Conservation (phyloP, 2,113 vertebrate genomes). For the Cynocephalus volans region DNA sequence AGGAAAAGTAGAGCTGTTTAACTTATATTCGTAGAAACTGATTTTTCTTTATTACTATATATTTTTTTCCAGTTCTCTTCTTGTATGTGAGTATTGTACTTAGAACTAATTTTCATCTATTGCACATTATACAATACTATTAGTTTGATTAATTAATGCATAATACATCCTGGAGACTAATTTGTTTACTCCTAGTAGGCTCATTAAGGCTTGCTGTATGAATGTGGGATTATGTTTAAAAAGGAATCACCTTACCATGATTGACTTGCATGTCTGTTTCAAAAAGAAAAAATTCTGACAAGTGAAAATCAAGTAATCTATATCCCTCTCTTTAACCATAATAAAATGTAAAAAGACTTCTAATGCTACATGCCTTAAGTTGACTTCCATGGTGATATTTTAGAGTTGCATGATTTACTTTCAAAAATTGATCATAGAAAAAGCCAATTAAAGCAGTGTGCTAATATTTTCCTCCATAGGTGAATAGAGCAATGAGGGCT, state of each 20-base stretch:
- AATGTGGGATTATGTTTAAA: slow-evolving; percentile 89
- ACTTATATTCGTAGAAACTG: slow-evolving; percentile 77
- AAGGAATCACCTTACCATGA: slow-evolving; percentile 88
- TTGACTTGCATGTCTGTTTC: slow-evolving; percentile 86
- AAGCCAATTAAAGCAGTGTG: slow-evolving; percentile 81
- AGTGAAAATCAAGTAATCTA: slow-evolving; percentile 83
- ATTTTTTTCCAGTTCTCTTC: slow-evolving; percentile 82
- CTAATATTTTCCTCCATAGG: slow-evolving; percentile 77
- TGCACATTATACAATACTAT: slow-evolving; percentile 90
- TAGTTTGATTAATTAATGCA: slow-evolving; percentile 93
- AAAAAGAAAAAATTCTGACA: slow-evolving; percentile 82
- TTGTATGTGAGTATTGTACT: slow-evolving; percentile 84
- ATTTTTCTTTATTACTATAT: slow-evolving; percentile 83
- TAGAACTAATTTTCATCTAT: slow-evolving; percentile 90
- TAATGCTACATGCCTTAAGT: slow-evolving; percentile 52
- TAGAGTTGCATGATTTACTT: slow-evolving; percentile 58
- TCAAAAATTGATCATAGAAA: slow-evolving; percentile 64
- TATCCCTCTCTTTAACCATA: slow-evolving; percentile 70
- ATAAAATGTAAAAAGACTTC: slow-evolving; percentile 58
- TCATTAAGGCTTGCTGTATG: slow-evolving; percentile 89
- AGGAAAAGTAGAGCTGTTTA: slow-evolving; percentile 30
- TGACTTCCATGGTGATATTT: slow-evolving; percentile 75
- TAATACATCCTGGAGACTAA: slow-evolving; percentile 90
- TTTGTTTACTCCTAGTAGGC: slow-evolving; percentile 91
- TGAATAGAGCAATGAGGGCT: slow-evolving; percentile 66